Conservation (phyloP, 2,797 vertebrate species). For the Euthynnus affinis region DNA sequence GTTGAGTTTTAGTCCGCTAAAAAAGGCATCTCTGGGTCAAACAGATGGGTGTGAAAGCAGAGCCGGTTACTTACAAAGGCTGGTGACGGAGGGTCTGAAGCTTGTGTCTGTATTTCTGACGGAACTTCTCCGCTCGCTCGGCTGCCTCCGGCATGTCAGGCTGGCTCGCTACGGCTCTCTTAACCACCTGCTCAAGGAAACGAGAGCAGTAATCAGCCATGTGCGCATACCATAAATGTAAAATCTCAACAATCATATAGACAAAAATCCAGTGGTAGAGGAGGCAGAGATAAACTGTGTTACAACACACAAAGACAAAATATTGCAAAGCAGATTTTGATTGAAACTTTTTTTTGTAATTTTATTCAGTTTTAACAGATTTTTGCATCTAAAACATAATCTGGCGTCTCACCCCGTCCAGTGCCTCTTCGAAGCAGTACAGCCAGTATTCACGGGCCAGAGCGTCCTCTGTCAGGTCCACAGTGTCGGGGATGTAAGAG, state of each 20-base stretch:
- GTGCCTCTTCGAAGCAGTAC: slow-evolving; percentile 95
- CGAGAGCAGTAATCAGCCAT: not conserved
- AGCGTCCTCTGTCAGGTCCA: slow-evolving; percentile 95
- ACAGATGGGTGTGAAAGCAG: not conserved
- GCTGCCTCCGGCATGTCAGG: slow-evolving; percentile 89
- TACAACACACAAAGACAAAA: not conserved
- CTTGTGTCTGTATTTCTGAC: slow-evolving; percentile 96
- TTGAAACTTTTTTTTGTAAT: not conserved
- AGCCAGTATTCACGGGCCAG: slow-evolving; percentile 97
- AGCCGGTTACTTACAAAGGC: slow-evolving; percentile 91
- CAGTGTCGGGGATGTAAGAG: slow-evolving; percentile 95
- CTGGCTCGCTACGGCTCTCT: slow-evolving; percentile 94
- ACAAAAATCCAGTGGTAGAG: not conserved
- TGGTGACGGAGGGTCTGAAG: slow-evolving; percentile 95
- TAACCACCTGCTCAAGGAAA: slow-evolving; percentile 89
- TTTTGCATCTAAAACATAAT: not conserved
- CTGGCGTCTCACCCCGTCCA: slow-evolving; percentile 90
- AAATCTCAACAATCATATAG: not conserved
- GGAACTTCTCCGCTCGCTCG: slow-evolving; percentile 94
- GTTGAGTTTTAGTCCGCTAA: slow-evolving; percentile 40
- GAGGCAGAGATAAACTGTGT: not conserved
- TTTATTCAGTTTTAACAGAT: not conserved
- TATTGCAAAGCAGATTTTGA: too few species aligned
- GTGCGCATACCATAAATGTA: not conserved
- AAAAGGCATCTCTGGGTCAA: slow-evolving; percentile 32